Conservation (phyloP, 2,113 vertebrate species). For the Menura novaehollandiae region DNA sequence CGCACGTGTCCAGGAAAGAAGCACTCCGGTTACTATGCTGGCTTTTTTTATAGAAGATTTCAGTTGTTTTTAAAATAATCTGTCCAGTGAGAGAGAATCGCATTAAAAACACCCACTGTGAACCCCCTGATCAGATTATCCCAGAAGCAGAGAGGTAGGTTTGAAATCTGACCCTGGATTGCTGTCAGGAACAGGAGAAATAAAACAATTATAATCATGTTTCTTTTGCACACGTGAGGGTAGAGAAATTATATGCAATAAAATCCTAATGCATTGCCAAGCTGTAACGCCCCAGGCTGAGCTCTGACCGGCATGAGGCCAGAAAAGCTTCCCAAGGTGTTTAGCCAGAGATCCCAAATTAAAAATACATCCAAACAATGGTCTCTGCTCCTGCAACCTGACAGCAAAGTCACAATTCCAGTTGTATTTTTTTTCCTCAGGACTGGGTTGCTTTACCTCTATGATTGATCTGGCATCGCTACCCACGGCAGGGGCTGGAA, state of each 20-base stretch:
- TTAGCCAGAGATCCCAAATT: background rate
- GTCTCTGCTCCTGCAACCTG: background rate
- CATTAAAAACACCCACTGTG: background rate
- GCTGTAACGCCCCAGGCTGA: background rate
- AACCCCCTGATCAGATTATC: background rate
- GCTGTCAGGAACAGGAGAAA: background rate
- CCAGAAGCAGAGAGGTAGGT: background rate
- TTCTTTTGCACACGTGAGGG: background rate
- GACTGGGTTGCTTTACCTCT: background rate
- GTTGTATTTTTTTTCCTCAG: background rate
- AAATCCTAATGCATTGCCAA: background rate
- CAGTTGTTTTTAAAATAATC: background rate
- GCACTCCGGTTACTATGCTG: background rate
- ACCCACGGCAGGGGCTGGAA: background rate
- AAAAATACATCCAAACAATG: background rate
- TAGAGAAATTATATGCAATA: background rate
- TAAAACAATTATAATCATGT: background rate
- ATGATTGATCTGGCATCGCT: rapidly evolving
- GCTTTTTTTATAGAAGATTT: background rate
- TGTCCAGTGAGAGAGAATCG: background rate
- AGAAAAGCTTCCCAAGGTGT: background rate
- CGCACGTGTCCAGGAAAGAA: background rate
- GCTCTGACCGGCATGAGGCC: background rate
- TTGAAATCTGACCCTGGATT: background rate
- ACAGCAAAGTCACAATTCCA: background rate